Evolutionary conservation across 2,888 invertebrate genomes (phyloP).

Genomic region (Nomada ferruginata): DNA sequence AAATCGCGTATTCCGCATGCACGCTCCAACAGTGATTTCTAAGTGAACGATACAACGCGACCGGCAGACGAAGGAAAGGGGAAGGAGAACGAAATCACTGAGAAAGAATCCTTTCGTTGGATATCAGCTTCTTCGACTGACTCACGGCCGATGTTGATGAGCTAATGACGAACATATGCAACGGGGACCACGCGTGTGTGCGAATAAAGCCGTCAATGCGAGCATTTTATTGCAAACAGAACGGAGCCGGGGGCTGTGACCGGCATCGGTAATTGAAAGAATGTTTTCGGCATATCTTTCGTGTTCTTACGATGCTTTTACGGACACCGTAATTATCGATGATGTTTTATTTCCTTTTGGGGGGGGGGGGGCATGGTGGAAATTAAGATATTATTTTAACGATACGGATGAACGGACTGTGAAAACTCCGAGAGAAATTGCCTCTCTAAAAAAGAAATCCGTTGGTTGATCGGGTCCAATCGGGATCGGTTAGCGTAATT

Average conservation of each 20-base stretch:
- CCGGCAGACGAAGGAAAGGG: not conserved
- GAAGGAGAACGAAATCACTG: slow-evolving; percentile 54
- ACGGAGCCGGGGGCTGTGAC: slow-evolving; percentile 9
- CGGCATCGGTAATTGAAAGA: slow-evolving; percentile 3
- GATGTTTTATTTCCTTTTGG: not conserved
- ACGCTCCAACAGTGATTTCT: slow-evolving; percentile 63
- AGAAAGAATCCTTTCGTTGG: slow-evolving; percentile 69
- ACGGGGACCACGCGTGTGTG: slow-evolving; percentile 38
- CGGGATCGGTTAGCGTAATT: slow-evolving; percentile 49
- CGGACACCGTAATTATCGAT: not conserved
- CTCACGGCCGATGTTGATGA: slow-evolving; percentile 64
- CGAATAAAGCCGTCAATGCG: slow-evolving; percentile 54
- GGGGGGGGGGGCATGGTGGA: not conserved
- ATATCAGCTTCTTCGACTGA: slow-evolving; percentile 57
- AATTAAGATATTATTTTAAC: slow-evolving; percentile 7
- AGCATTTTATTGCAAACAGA: slow-evolving; percentile 20
- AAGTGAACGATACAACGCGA: slow-evolving; percentile 51
- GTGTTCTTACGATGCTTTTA: not conserved
- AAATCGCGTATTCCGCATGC: slow-evolving; percentile 64
- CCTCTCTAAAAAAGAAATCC: not conserved
- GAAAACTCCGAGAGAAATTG: not conserved
- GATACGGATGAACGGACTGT: not conserved
- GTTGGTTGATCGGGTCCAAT: not conserved
- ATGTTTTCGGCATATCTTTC: not conserved
- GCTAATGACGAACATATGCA: slow-evolving; percentile 70